phyloP scores from a whole-genome alignment of 2,797 vertebrate genomes.

The Anolis apletophallus region DNA sequence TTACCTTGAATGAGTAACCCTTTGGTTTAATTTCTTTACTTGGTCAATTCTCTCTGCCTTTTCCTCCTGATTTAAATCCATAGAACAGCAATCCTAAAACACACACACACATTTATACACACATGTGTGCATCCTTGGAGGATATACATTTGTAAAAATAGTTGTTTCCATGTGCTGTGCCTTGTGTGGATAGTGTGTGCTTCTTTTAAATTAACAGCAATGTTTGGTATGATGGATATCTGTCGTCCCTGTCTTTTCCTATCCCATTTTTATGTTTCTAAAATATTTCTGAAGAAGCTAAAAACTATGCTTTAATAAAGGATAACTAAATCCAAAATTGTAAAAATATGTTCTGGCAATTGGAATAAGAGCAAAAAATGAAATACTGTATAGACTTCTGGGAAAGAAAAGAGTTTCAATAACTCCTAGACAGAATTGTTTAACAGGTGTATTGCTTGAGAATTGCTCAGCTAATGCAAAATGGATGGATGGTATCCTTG shows the following conservation, averaged over 20 bases:
- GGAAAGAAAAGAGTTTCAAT: neutral
- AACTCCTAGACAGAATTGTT: neutral
- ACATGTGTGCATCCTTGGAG: too few species aligned
- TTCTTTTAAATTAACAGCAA: too few species aligned
- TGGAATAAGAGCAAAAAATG: neutral
- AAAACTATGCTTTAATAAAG: neutral
- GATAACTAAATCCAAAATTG: too few species aligned
- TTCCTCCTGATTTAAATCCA: neutral
- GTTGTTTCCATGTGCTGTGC: too few species aligned
- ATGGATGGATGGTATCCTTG: too few species aligned
- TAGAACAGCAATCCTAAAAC: too few species aligned
- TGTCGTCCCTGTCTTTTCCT: neutral
- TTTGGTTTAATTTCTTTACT: neutral
- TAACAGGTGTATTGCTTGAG: neutral
- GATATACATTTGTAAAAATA: too few species aligned
- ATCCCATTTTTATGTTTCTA: neutral
- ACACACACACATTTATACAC: too few species aligned
- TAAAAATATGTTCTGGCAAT: neutral
- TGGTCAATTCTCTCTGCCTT: too few species aligned
- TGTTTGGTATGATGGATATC: neutral
- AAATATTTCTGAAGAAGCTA: neutral
- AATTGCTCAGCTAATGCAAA: neutral
- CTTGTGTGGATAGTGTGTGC: too few species aligned
- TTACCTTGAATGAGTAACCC: too few species aligned
- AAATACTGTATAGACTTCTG: neutral